A percentile compares a stretch with the other conserved stretches of the same genome.
These are phyloP conservation scores for Bilobella aurantiaca DNA, from an alignment of 1,140 invertebrate species.

Conservation along the genomic window DNA sequence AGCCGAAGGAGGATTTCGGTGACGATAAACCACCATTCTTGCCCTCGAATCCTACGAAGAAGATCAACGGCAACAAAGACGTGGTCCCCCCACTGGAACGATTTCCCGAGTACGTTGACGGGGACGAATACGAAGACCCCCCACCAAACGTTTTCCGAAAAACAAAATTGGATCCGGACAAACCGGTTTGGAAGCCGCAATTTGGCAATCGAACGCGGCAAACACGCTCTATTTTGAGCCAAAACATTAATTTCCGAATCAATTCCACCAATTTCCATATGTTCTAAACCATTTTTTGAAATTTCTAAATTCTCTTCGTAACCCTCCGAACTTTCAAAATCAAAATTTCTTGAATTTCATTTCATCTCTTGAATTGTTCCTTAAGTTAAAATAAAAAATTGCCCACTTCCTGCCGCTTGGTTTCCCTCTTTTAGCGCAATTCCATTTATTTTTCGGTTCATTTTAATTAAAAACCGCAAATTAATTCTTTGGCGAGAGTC, in stretches of 20 bases:
- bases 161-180: constrained; percentile 14
- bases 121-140: constrained; percentile 16
- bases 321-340: not conserved
- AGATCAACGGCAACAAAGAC: constrained; percentile 34
- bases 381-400: not conserved
- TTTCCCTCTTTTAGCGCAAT: not conserved
- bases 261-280: constrained; percentile 30
- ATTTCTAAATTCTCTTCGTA: not conserved
- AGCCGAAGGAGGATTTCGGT: not conserved
- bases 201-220: constrained; percentile 26
- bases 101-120: constrained; percentile 22
- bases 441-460: not conserved
- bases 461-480: not conserved
- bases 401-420: not conserved
- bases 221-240: constrained; percentile 19
- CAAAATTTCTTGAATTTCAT: not conserved
- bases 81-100: constrained; percentile 23
- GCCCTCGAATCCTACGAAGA: constrained; percentile 20
- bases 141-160: constrained; percentile 23
- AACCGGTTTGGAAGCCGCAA: constrained; percentile 24
- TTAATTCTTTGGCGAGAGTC: no score
- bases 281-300: constrained; percentile 6
- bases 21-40: constrained; percentile 21
- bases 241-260: constrained; percentile 26
- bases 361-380: not conserved